phyloP scores from a whole-genome alignment of 2,888 invertebrate genomes.

The Drosophila infuscata region DNA sequence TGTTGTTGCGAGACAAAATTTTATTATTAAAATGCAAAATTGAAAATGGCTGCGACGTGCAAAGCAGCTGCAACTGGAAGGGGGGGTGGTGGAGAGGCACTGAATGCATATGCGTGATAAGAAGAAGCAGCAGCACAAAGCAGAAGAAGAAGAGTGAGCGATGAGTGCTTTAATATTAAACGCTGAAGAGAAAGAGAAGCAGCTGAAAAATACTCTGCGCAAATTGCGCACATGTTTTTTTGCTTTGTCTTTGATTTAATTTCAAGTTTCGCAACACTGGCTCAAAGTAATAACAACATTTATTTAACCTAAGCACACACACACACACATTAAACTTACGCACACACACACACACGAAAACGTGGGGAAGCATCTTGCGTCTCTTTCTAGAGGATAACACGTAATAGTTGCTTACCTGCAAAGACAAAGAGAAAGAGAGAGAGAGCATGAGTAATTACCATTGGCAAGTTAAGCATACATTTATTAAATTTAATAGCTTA shows the following conservation, averaged over 20 bases:
- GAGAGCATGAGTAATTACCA: constrained; percentile 22
- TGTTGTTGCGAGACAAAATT: constrained; percentile 65
- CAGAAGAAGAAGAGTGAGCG: constrained; percentile 4
- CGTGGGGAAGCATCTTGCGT: constrained; percentile 9
- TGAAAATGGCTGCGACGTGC: constrained; percentile 76
- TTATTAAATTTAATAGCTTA: constrained; percentile 8
- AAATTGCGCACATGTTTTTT: constrained; percentile 19
- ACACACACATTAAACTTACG: constrained; percentile 25
- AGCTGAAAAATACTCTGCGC: constrained; percentile 12
- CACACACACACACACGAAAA: constrained; percentile 5
- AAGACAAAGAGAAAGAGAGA: constrained; percentile 41
- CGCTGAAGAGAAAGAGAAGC: constrained; percentile 7
- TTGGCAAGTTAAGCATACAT: neutral
- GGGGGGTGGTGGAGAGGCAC: neutral
- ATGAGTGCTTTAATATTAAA: constrained; percentile 54
- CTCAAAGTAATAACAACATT: constrained; percentile 54
- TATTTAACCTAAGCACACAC: constrained; percentile 50
- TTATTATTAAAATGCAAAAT: constrained; percentile 82
- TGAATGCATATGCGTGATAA: constrained; percentile 70
- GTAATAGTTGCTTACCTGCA: constrained; percentile 67
- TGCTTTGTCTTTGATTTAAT: constrained; percentile 65
- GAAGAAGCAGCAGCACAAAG: constrained; percentile 23
- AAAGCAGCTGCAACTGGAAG: constrained; percentile 11
- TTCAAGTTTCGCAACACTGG: constrained; percentile 55
- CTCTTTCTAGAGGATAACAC: constrained; percentile 9